phyloP scores from a whole-genome alignment of 2,888 invertebrate genomes.

The Pachycephus smyrnensis region DNA sequence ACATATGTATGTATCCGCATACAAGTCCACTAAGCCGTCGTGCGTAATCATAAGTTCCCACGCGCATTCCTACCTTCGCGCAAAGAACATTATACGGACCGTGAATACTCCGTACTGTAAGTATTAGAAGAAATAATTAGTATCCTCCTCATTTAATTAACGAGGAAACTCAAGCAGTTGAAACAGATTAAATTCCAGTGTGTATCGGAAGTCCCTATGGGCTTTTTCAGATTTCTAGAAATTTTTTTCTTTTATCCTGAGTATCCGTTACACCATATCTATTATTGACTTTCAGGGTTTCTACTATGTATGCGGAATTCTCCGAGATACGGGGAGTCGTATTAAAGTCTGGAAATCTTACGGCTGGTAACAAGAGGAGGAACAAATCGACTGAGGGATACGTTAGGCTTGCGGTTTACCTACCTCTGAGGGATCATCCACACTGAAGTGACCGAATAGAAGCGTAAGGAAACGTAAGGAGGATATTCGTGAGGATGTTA shows the following conservation, averaged over 20 bases:
- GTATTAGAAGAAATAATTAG: neutral
- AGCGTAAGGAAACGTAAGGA: neutral
- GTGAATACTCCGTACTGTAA: neutral
- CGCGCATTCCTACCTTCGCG: conserved; percentile 16
- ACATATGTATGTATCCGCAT: neutral
- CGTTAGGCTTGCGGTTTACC: too few relatives aligned
- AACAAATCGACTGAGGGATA: neutral
- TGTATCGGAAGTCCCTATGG: neutral
- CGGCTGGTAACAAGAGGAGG: neutral
- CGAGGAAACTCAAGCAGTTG: neutral
- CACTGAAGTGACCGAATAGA: neutral
- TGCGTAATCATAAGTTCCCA: conserved; percentile 24
- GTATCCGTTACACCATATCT: neutral
- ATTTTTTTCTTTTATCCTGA: neutral
- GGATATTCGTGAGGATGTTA: neutral
- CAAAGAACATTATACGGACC: neutral
- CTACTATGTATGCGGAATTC: neutral
- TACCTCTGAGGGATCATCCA: neutral
- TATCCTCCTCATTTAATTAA: neutral
- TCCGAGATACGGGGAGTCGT: neutral
- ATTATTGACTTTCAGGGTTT: neutral
- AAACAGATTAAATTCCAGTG: neutral
- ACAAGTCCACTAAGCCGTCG: conserved; percentile 9
- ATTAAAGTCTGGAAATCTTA: neutral
- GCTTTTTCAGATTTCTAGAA: neutral